Conservation (phyloP, 2,797 vertebrate genomes). For the Muraenolepis orangiensis region DNA sequence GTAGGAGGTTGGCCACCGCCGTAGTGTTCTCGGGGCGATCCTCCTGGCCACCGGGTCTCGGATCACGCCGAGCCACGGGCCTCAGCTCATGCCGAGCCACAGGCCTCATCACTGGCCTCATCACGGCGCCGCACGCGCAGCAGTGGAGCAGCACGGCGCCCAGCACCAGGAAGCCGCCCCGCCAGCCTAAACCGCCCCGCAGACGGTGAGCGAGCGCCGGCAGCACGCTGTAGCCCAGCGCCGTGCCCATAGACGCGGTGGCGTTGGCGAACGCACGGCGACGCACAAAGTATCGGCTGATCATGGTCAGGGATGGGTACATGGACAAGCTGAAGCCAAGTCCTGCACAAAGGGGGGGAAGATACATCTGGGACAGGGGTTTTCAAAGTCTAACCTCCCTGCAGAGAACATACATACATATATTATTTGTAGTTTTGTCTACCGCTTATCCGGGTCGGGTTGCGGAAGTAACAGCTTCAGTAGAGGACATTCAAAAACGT, state of each 20-base stretch:
- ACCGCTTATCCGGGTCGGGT: too few relatives aligned
- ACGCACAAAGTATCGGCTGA: slow-evolving; percentile 79
- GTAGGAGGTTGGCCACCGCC: slow-evolving; percentile 50
- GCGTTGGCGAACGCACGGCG: slow-evolving; percentile 76
- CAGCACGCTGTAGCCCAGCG: slow-evolving; percentile 76
- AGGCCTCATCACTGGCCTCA: slow-evolving; percentile 87
- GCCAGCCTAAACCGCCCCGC: slow-evolving; percentile 78
- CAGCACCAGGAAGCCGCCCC: slow-evolving; percentile 81
- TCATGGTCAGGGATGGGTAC: slow-evolving; percentile 76
- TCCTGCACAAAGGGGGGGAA: slow-evolving; percentile 63
- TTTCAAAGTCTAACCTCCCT: too few relatives aligned
- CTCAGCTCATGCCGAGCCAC: slow-evolving; percentile 46
- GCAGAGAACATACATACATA: too few relatives aligned
- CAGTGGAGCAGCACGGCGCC: slow-evolving; percentile 80
- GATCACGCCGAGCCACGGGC: not conserved
- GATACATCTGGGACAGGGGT: not conserved
- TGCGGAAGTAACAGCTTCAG: too few relatives aligned
- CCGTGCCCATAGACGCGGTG: slow-evolving; percentile 76
- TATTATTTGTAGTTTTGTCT: too few relatives aligned
- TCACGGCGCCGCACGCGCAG: slow-evolving; percentile 81
- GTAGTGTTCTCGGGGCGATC: slow-evolving; percentile 15
- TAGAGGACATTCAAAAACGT: too few relatives aligned
- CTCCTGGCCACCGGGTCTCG: not conserved
- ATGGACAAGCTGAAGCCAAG: slow-evolving; percentile 82
- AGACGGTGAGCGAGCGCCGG: slow-evolving; percentile 75